Conservation (phyloP, 2,113 vertebrate genomes). For the Nothocercus julius region DNA sequence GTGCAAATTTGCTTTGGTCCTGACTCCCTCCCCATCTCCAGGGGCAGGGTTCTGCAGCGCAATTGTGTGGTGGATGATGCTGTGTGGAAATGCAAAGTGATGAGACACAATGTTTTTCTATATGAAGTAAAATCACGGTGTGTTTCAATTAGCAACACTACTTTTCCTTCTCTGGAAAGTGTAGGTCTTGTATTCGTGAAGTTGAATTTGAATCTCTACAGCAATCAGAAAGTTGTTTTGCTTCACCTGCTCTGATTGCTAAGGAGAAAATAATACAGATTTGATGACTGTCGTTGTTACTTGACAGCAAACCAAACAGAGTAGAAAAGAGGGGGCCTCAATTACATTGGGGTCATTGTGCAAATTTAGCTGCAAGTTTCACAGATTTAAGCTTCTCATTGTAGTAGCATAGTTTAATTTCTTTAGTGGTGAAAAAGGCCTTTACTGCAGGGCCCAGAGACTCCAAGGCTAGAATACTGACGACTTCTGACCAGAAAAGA, state of each 20-base stretch:
- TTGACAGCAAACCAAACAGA: background rate
- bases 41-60: background rate
- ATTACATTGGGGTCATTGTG: background rate
- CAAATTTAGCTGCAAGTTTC: slow-evolving; percentile 39
- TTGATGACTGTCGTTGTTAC: background rate
- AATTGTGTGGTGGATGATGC: background rate
- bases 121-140: background rate
- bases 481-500: slow-evolving; percentile 40
- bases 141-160: slow-evolving; percentile 21
- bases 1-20: slow-evolving; percentile 41
- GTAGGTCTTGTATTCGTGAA: slow-evolving; percentile 22
- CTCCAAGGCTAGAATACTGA: slow-evolving; percentile 22
- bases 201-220: slow-evolving; percentile 7
- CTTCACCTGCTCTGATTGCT: slow-evolving; percentile 19
- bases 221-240: slow-evolving; percentile 12
- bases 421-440: slow-evolving; percentile 4
- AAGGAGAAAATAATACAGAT: background rate
- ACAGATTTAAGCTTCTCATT: slow-evolving; percentile 42
- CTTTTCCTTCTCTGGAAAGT: background rate
- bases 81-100: background rate
- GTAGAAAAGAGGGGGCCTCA: background rate
- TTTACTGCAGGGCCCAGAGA: slow-evolving; percentile 45
- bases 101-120: background rate
- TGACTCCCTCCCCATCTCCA: background rate
- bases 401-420: slow-evolving; percentile 53